Evolutionary conservation across 2,797 vertebrate genomes (phyloP), one percentile per base, ranked within the genome.

Genomic region (Onychomys torridus): DNA sequence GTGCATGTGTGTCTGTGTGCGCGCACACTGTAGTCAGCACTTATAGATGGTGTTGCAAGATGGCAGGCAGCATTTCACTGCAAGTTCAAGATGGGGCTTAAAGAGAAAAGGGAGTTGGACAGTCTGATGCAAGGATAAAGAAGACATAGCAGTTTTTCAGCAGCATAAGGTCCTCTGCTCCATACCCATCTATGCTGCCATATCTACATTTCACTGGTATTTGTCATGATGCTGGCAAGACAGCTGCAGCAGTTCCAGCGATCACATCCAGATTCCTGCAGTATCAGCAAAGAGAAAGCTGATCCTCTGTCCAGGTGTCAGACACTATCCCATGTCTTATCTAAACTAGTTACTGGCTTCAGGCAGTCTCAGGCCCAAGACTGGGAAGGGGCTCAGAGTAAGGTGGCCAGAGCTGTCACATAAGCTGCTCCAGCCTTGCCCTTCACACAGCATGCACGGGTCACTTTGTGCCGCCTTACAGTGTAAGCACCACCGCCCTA

Each of bases 381-480:
- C 19, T 55, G 67, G 76, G 61, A 59, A 55, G 9, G 3, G 40
- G n/a, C 25, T 71, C 4, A 40, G 0, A 34, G 0, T 21, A 43
- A 1, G 6, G 2, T 19, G 29, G 73, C 32, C 32, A 7, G 34
- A 3, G 23, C 65, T 34, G 2, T 32, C 34, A 9, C 9, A 4
- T 2, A 34, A 61, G 29, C 55, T 2, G 3, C 16, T 6, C 12
- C 88, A 5, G 0, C 10, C 0, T 63, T 9, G 43, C 25, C 37
- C 52, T 0, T 63, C 71, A 37, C 8, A 37, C 14, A 25, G 61
- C 37, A 57, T 49, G 34, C 1, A 27, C 0, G 12, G 21, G n/a
- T 32, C 6, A 3, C 21, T 5, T n/a, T 6, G 0, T 11, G 1
- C 37, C 8, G 25, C 63, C 27, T 3, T 2, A 4, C 0, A 0